Conservation (phyloP, 2,797 vertebrate species). For the Pseudomugil tenellus region DNA sequence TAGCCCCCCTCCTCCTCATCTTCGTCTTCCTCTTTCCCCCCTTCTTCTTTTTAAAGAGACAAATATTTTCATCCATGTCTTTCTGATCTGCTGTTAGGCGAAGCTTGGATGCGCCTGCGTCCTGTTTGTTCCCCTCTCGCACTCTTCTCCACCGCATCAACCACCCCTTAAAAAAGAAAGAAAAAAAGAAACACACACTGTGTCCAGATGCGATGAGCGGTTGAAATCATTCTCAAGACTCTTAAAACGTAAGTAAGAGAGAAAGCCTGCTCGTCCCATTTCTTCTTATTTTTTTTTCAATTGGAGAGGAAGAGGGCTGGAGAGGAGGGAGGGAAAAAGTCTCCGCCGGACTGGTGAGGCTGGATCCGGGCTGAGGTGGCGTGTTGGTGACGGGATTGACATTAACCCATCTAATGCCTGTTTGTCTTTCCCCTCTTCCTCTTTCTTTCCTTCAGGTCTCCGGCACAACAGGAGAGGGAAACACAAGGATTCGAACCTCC, state of each 20-base stretch:
- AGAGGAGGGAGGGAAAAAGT: conserved; percentile 83
- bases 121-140: conserved; percentile 76
- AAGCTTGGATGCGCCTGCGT: conserved; percentile 84
- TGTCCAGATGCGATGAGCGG: conserved; percentile 70
- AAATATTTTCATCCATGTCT: conserved; percentile 83
- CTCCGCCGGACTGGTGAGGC: conserved; percentile 85
- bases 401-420: conserved; percentile 90
- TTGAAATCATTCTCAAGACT: conserved; percentile 68
- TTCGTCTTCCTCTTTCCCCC: conserved; percentile 9
- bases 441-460: conserved; percentile 71
- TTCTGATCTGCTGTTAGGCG: conserved; percentile 81
- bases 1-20: conserved; percentile 11
- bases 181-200: conserved; percentile 35
- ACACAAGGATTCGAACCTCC: conserved; percentile 68
- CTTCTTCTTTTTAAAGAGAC: conserved; percentile 56
- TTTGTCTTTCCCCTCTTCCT: conserved; percentile 51
- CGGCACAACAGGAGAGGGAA: conserved; percentile 52
- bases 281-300: conserved; percentile 40
- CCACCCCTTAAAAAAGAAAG: conserved; percentile 47
- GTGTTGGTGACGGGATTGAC: conserved; percentile 88
- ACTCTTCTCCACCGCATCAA: conserved; percentile 74
- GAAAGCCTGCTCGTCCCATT: conserved; percentile 33
- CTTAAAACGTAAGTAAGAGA: conserved; percentile 73
- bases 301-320: conserved; percentile 67
- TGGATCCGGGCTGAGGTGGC: conserved; percentile 89